Evolutionary conservation across 2,888 invertebrate genomes (phyloP), one percentile per base, ranked within the genome.

Genomic region (Andrena bucephala): DNA sequence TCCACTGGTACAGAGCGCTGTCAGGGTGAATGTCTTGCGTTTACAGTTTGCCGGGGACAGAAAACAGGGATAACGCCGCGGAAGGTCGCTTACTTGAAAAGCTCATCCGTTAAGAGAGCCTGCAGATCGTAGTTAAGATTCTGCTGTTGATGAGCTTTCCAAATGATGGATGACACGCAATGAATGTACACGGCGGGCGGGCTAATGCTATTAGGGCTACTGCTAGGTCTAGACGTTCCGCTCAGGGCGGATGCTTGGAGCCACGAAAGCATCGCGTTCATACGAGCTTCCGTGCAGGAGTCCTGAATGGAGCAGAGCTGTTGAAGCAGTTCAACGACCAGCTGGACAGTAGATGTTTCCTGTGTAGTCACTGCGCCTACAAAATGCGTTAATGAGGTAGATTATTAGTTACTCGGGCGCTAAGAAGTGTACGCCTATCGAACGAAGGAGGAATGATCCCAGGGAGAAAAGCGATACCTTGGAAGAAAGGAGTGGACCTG

Each of bases 141-240:
- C 62, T 89, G 88, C 20, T 96, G 95, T 84, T 96, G 95, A 90
- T 97, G 96, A 16, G 96, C 95, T 31, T 96, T 95, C 97, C 97
- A 97, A 81, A 97, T 94, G 63, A 98, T 97, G 54, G 97, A 96
- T 4, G 98, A 97, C 62, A 97, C 96, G 82, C 97, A 97, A 89
- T 98, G 97, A 67, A 97, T 94, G 87, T 96, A 96, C 57, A 94
- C 94, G 24, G 96, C 95, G 0, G 95, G 94, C 63, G 95, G 94
- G 77, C 89, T 91, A 48, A 90, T 87, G 31, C 87, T 65, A 72
- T 90, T 92, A 59, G 88, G 90, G 48, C 87, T 89, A 16, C 79
- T 84, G 10, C 77, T 77, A 6, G 83, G 81, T 36, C 62, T 94
- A 90, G 90, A 54, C 87, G 95, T 92, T 85, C 95, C 95, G 90